Evolutionary conservation across 2,113 vertebrate species (phyloP).

Genomic region (Nesogale talazaci): DNA sequence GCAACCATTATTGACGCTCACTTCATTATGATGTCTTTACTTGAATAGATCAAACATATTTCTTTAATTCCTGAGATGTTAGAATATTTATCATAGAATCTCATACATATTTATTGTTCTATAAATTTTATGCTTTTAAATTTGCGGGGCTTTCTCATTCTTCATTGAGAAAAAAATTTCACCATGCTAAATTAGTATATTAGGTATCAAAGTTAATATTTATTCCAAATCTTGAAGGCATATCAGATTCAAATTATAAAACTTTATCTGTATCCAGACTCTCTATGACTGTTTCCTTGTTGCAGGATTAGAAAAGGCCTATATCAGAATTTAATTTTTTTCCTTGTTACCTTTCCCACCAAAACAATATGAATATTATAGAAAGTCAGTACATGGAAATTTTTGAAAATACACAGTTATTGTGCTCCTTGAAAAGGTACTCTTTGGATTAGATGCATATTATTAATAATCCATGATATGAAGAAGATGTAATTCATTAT

Average conservation of each 20-base stretch:
- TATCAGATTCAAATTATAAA: too few species aligned
- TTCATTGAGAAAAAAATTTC: background rate
- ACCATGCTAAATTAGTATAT: background rate
- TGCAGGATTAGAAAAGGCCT: background rate
- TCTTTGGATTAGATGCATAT: background rate
- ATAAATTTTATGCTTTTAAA: background rate
- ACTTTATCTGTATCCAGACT: too few species aligned
- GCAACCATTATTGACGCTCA: background rate
- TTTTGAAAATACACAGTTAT: background rate
- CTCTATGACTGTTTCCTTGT: background rate
- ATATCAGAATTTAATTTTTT: background rate
- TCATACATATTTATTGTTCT: background rate
- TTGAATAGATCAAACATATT: background rate
- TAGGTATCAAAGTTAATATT: background rate
- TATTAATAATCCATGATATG: slow-evolving; percentile 21
- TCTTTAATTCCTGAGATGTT: background rate
- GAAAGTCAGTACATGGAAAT: background rate
- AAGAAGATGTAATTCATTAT: background rate
- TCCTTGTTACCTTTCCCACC: background rate
- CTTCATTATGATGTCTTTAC: background rate
- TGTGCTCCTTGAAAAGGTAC: background rate
- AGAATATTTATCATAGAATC: background rate
- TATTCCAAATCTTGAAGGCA: too few species aligned
- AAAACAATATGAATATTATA: slow-evolving; percentile 1
- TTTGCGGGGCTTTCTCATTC: background rate